Base-by-base conservation (phyloP, 2,113 vertebrate species). In the Gnathonemus longibarbis region DNA sequence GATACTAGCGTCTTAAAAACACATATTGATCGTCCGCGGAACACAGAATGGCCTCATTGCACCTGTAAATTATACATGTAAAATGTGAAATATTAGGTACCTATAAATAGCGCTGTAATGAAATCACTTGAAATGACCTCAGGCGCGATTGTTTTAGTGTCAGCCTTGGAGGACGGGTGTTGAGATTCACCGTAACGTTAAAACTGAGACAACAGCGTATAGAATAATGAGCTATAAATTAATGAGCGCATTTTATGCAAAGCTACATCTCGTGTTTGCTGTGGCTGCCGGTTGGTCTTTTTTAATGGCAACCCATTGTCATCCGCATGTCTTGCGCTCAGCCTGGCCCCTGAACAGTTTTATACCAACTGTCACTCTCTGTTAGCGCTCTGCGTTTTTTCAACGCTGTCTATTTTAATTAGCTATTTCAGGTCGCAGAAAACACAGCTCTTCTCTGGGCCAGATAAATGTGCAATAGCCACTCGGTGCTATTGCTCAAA, bases 401-500 rank as follows among this genome's bases (percentile, higher is more conserved):
- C 52, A 35, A 53, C 50, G 88, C 66, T 89, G 91, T 93, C 91
- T 90, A 52, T 90, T 89, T 91, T 91, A 90, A 92, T 93, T 92
- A 92, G 91, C 87, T 88, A 87, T 90, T 92, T 91, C 87, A 87
- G 90, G 91, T 91, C 89, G 91, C 74, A 66, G 91, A 74, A 87
- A 90, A 77, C 87, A 87, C 74, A 49, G 88, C 86, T 90, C 89
- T 93, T 91, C 94, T 94, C 92, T 90, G 92, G 93, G 94, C 94
- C 90, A 90, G 89, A 92, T 94, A 94, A 93, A 94, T 93, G 93
- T 93, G 91, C 90, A 92, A 94, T 91, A 92, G 93, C 91, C 93
- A 93, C 92, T 94, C 91, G 83, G 91, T 94, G 92, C 92, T 91
- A 94, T 93, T 93, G 94, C 94, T 35, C 9, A 95, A 94, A 94